Evolutionary conservation across 2,888 invertebrate species (phyloP), one percentile per base, ranked within the genome.

Genomic region (Tethea ocularis): DNA sequence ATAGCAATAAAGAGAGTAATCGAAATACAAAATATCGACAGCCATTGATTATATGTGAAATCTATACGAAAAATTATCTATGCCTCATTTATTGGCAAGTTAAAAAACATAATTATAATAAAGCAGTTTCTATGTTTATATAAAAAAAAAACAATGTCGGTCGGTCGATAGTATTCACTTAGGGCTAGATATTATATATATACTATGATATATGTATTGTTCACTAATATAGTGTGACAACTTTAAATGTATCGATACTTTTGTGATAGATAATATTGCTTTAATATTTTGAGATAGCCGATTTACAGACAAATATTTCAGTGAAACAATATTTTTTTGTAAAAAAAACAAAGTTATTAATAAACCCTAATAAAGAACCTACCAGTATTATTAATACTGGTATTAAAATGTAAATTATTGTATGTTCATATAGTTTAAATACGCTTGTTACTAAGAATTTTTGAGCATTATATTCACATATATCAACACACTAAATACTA

Each of bases 131-230:
- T 72, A 71, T 71, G 69, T 72, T 66, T 69, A 80, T 70, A 78
- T 78, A 83, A 83, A 78, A 79, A 80, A 77, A 78, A 79, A 80
- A 77, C 5, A 81, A 78, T 73, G 72, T 78, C 71, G 80, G 74
- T 82, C 82, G 78, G 83, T 84, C 80, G 84, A 85, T 88, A 87
- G 87, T 84, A 74, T 80, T 74, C 72, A 80, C 86, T 84, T 86
- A 88, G 8, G 66, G 71, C 83, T 86, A 84, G 72, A 83, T 83
- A 84, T 81, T 78, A 86, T 80, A 84, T 83, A 82, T 76, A 72
- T 70, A 75, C 33, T 13, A 46, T 20, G 10, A 76, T 74, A 75
- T 76, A 83, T 85, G 84, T 84, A 86, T 80, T 83, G 82, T 79
- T 87, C 87, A 86, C 86, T 87, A 84, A 84, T 77, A 77, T 67